These are phyloP conservation scores for Thermophis baileyi DNA, from an alignment of 2,113 vertebrate genomes.

Conservation along the genomic window DNA sequence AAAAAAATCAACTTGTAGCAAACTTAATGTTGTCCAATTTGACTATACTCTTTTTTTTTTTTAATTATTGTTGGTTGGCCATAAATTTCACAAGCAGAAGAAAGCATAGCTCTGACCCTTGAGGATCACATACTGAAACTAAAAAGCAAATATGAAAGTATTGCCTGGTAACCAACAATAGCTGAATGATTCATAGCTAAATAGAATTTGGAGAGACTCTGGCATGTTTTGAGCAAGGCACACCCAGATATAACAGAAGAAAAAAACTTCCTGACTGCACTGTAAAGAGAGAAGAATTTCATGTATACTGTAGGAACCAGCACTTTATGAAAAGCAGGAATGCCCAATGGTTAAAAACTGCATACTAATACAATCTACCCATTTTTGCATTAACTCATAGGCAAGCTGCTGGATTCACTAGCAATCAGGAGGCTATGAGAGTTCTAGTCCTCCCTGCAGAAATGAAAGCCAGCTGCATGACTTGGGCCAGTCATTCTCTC, in stretches of 20 bases:
- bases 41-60: accelerated
- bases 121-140: background rate
- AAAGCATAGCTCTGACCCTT: constrained; percentile 22
- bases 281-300: background rate
- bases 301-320: background rate
- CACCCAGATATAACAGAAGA: background rate
- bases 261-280: accelerated
- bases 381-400: background rate
- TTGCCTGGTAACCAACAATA: constrained; percentile 57
- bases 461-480: background rate
- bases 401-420: background rate
- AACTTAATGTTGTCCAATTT: background rate
- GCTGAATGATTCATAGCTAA: constrained; percentile 22
- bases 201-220: background rate
- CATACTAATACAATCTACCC: background rate
- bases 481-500: background rate
- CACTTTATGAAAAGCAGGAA: background rate
- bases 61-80: accelerated
- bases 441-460: background rate
- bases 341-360: background rate
- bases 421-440: background rate
- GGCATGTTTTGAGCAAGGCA: background rate
- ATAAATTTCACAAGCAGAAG: background rate
- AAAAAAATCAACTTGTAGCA: background rate
- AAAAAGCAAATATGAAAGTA: constrained; percentile 58